Percentiles rank a stretch among this genome's conserved stretches.
Conservation (phyloP, 2,888 invertebrate genomes). For the Cantharis nigra region DNA sequence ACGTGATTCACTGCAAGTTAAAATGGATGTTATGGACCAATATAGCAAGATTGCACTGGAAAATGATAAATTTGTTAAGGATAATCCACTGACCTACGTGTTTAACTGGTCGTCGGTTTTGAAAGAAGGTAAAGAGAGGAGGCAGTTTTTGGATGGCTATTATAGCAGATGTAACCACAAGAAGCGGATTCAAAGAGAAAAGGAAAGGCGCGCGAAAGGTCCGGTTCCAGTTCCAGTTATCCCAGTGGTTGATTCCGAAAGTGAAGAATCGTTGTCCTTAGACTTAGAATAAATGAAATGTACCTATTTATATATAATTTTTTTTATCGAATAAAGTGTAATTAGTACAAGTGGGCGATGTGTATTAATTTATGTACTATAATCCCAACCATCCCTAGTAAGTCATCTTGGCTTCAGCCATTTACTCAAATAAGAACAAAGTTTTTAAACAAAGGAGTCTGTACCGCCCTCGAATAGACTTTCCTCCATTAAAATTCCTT, state of each 20-base stretch:
- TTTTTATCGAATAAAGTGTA: neutral
- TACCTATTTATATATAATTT: neutral
- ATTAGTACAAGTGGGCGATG: neutral
- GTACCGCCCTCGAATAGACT: too few species aligned
- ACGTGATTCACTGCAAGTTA: slow-evolving; percentile 53
- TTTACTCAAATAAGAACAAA: too few species aligned
- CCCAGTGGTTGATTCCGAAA: neutral
- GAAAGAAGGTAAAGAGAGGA: slow-evolving; percentile 58
- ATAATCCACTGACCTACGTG: slow-evolving; percentile 57
- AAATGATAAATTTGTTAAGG: slow-evolving; percentile 54
- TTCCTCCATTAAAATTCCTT: neutral
- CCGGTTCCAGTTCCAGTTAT: neutral
- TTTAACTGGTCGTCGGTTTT: slow-evolving; percentile 65
- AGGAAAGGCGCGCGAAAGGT: neutral
- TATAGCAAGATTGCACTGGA: slow-evolving; percentile 52
- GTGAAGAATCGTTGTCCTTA: neutral
- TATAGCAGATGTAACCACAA: slow-evolving; percentile 4
- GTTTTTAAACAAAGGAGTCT: too few species aligned
- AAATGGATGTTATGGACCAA: slow-evolving; percentile 51
- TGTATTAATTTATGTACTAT: too few species aligned
- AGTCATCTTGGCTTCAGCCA: too few species aligned
- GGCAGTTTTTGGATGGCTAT: slow-evolving; percentile 55
- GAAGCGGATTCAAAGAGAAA: neutral
- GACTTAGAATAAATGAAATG: neutral
- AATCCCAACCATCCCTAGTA: too few species aligned